Evolutionary conservation across 1,140 invertebrate species (phyloP), one percentile per base, ranked within the genome.

Genomic region (Hycleus cichorii): DNA sequence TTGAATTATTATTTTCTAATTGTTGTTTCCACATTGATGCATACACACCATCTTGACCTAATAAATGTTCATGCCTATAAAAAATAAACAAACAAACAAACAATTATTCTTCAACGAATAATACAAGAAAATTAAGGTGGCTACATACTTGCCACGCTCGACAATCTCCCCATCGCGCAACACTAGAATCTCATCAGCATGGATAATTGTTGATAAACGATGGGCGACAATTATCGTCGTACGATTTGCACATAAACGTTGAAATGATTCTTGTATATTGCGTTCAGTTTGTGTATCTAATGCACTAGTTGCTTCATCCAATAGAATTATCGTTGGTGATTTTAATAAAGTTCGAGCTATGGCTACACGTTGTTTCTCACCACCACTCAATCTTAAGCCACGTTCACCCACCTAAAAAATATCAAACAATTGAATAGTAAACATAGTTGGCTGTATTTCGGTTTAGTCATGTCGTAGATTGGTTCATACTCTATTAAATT

Each of bases 201-300:
- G 87, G 63, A 95, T 91, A 59, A 98, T 85, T 0, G 95, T 98
- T 0, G 93, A 96, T 18, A 97, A 75, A 59, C 91, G 80, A 74
- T 98, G 95, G 1, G 95, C 94, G 18, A 98, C 88, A 42, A 97
- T 90, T 38, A 98, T 82, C 0, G 93, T 94, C 0, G 94, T 97
- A 32, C 90, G 83, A 75, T 93, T 91, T 1, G 84, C 76, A 74
- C 91, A 87, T 27, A 95, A 83, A 62, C 80, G 76, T 42, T 83
- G 76, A 39, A 94, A 73, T 0, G 91, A 89, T 7, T 68, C 57
- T 58, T 69, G 46, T 68, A 92, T 92, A 66, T 90, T 89, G 47
- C 89, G 79, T 69, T 92, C 90, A 0, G 89, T 89, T 62, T 89
- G 83, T 0, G 89, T 91, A 63, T 92, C 89, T 1, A 93, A 75